Conservation (phyloP, 2,888 invertebrate genomes). For the Helobdella robusta region DNA sequence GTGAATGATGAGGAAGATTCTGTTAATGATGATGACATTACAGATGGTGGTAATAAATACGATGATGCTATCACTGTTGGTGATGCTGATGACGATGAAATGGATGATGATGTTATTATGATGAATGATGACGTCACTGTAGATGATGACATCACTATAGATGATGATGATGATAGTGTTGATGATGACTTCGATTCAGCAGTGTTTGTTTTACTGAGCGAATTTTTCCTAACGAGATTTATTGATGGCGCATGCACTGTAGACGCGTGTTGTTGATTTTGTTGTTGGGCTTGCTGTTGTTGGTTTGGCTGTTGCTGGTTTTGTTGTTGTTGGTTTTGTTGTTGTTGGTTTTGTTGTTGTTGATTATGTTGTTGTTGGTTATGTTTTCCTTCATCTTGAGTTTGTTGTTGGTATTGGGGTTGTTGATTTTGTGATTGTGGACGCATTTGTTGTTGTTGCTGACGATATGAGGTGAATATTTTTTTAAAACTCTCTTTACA, state of each 20-base stretch:
- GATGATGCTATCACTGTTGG: background rate
- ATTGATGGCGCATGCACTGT: background rate
- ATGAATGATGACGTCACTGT: no score
- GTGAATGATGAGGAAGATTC: slow-evolving; percentile 1
- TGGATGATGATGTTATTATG: background rate
- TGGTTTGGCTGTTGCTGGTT: no score
- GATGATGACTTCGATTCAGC: background rate
- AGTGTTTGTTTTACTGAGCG: no score
- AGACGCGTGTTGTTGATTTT: background rate
- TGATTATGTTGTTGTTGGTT: no score
- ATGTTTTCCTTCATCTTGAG: no score
- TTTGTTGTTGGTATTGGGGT: no score
- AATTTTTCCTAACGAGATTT: no score
- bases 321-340: no score
- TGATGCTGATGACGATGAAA: background rate
- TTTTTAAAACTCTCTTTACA: no score
- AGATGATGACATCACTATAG: background rate
- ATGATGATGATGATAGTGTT: background rate
- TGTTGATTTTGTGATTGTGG: background rate
- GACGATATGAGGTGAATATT: no score
- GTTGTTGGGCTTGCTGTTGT: slow-evolving; percentile 6
- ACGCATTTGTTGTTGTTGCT: no score
- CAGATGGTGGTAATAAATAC: background rate
- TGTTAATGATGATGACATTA: background rate
- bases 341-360: slow-evolving; percentile 5